A percentile compares a stretch with the other conserved stretches of the same genome.
These are phyloP conservation scores for Sardinella longiceps DNA, from an alignment of 2,797 vertebrate species.

Conservation along the genomic window DNA sequence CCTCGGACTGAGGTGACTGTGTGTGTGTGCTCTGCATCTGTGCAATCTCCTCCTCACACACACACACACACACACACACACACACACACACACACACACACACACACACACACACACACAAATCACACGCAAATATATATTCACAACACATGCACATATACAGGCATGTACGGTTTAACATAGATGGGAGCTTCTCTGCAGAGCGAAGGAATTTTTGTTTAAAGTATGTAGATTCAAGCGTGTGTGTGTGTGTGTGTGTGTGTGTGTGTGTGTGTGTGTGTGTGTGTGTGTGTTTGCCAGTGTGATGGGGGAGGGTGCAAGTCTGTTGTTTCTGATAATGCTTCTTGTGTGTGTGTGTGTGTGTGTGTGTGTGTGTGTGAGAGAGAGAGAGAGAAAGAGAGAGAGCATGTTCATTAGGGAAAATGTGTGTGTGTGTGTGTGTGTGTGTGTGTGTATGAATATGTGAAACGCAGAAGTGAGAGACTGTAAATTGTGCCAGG, in stretches of 20 bases:
- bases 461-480: not conserved
- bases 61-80: not conserved
- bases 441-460: not conserved
- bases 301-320: not conserved
- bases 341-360: too few relatives aligned
- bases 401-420: too few relatives aligned
- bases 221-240: not conserved
- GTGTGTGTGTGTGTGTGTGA: not conserved
- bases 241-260: conserved; percentile 5
- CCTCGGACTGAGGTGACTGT: not conserved
- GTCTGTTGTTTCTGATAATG: too few relatives aligned
- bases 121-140: too few relatives aligned
- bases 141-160: too few relatives aligned
- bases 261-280: not conserved
- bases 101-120: not conserved
- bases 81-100: not conserved
- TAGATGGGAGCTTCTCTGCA: not conserved
- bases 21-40: too few relatives aligned
- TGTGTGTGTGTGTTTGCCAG: not conserved
- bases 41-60: too few relatives aligned
- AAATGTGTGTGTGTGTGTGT: not conserved
- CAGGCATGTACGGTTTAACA: not conserved
- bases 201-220: not conserved
- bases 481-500: not conserved
- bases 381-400: too few relatives aligned